phyloP scores from a whole-genome alignment of 2,113 vertebrate genomes.

The Propithecus coquereli region DNA sequence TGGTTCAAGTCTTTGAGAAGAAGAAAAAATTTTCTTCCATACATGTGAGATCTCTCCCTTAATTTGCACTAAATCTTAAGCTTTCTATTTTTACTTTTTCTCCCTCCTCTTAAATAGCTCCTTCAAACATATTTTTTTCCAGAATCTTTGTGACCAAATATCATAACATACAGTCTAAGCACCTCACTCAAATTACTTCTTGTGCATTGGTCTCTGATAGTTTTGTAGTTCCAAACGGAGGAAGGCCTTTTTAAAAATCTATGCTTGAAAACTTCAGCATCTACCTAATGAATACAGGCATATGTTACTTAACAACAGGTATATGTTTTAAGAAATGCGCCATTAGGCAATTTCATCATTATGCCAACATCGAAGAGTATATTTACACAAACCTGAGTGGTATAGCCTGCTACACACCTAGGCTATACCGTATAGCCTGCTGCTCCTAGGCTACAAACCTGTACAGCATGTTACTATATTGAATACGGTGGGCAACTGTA shows the following conservation, averaged over 20 bases:
- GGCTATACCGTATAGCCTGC: not conserved
- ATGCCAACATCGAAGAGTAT: not conserved
- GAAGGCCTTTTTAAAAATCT: not conserved
- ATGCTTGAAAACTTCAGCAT: not conserved
- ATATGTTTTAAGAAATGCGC: not conserved
- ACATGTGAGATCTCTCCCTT: not conserved
- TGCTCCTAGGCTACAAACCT: not conserved
- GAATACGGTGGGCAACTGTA: not conserved
- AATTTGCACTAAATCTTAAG: not conserved
- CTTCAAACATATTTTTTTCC: not conserved
- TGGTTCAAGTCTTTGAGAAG: not conserved
- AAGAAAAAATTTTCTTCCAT: not conserved
- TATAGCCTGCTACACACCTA: not conserved
- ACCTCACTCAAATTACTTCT: not conserved
- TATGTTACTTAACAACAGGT: not conserved
- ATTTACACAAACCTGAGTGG: not conserved
- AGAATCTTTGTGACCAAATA: not conserved
- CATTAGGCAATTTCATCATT: not conserved
- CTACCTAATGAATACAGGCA: not conserved
- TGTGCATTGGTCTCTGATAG: not conserved
- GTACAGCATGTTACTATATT: not conserved
- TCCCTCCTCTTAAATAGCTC: not conserved
- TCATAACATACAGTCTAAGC: not conserved
- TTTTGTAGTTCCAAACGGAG: not conserved
- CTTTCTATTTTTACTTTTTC: not conserved